Evolutionary conservation across 2,797 vertebrate genomes (phyloP).

Genomic region (Coregonus ussuriensis): DNA sequence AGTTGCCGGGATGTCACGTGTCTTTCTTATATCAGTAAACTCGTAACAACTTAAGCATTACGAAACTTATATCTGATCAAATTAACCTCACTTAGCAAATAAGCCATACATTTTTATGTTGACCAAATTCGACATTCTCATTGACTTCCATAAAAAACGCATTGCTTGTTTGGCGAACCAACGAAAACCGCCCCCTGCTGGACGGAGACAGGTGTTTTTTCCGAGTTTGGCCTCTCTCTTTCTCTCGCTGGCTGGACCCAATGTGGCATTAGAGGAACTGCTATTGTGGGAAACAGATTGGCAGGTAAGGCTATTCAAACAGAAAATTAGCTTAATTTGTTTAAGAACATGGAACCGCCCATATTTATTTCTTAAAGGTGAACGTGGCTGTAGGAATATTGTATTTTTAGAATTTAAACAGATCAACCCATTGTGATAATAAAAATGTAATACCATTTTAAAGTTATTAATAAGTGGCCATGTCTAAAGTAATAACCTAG

Average conservation of each 20-base stretch:
- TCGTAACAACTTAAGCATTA: no score
- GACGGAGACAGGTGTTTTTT: no score
- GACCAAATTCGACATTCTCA: no score
- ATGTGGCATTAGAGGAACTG: conserved; percentile 92
- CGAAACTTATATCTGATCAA: no score
- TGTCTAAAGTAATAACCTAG: not conserved
- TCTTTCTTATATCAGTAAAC: no score
- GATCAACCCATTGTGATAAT: not conserved
- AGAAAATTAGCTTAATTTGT: conserved; percentile 81
- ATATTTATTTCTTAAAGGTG: conserved; percentile 56
- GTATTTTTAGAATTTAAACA: not conserved
- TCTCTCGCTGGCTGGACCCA: conserved; percentile 66
- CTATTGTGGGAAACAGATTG: conserved; percentile 28
- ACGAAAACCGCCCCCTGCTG: no score
- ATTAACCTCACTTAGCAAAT: no score
- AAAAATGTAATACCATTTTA: not conserved
- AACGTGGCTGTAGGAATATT: conserved; percentile 40
- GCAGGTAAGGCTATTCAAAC: conserved; percentile 87
- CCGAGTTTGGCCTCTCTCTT: no score
- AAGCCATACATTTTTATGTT: no score
- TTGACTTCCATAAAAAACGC: no score
- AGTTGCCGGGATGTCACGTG: no score
- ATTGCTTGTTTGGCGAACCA: no score
- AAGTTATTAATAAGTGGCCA: not conserved
- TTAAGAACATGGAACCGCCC: conserved; percentile 76